Evolutionary conservation across 2,888 invertebrate genomes (phyloP).

Genomic region (Ischnura elegans): DNA sequence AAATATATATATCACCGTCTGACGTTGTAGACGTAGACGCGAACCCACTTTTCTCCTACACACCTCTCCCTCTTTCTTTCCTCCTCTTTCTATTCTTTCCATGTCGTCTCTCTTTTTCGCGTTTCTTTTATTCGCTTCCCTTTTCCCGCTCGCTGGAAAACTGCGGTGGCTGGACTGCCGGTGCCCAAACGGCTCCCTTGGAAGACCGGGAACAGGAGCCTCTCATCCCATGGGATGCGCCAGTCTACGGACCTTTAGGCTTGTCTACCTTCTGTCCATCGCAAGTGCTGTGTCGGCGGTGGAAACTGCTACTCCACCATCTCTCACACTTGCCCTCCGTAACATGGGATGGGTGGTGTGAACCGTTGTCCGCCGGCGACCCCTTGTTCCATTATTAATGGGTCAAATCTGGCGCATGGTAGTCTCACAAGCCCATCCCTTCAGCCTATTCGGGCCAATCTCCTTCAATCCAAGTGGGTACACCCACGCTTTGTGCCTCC

Average conservation of each 20-base stretch:
- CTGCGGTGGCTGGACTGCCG: neutral
- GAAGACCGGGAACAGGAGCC: neutral
- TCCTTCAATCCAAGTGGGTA: no score
- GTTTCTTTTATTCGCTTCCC: neutral
- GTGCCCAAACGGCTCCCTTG: neutral
- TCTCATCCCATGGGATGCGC: neutral
- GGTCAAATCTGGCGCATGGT: neutral
- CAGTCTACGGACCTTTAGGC: neutral
- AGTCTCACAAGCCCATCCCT: neutral
- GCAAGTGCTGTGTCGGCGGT: neutral
- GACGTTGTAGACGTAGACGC: no score
- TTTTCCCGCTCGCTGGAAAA: neutral
- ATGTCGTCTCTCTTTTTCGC: neutral
- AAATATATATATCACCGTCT: no score
- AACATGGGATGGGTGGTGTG: neutral
- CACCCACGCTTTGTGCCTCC: neutral
- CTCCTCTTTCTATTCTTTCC: neutral
- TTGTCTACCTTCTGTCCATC: neutral
- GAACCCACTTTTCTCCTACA: no score
- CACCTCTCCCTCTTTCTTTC: no score
- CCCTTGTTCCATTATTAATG: constrained; percentile 8
- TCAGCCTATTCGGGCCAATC: neutral
- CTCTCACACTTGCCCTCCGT: neutral
- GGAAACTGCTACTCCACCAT: neutral
- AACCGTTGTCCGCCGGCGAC: neutral